These are phyloP conservation scores for Phlogophora meticulosa DNA, from an alignment of 2,888 invertebrate species.

Conservation along the genomic window DNA sequence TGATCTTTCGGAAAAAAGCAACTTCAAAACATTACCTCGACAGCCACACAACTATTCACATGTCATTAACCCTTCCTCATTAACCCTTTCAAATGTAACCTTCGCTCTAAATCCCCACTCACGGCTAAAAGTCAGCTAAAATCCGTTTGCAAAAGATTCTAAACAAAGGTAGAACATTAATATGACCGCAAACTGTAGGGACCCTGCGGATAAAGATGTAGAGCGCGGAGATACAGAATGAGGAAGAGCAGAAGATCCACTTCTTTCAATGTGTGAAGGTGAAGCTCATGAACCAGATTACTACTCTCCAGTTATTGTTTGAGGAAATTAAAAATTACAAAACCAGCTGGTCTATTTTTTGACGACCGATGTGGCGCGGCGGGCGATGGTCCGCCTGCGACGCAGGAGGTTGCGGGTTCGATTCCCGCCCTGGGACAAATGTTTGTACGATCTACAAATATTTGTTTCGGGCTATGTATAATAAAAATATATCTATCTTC, in stretches of 20 bases:
- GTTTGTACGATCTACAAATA: too few relatives aligned
- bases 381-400: too few relatives aligned
- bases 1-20: background rate
- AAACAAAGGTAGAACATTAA: slow-evolving; percentile 35
- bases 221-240: background rate
- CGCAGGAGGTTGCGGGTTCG: too few relatives aligned
- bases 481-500: too few relatives aligned
- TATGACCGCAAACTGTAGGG: slow-evolving; percentile 38
- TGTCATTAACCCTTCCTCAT: background rate
- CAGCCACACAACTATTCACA: background rate
- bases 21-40: background rate
- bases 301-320: too few relatives aligned
- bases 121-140: slow-evolving; percentile 30
- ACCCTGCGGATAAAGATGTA: slow-evolving; percentile 24
- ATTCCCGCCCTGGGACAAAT: too few relatives aligned
- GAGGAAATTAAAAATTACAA: too few relatives aligned
- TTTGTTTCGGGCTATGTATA: too few relatives aligned
- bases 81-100: slow-evolving; percentile 8
- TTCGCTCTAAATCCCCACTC: background rate
- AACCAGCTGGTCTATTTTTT: too few relatives aligned
- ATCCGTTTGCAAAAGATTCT: slow-evolving; percentile 27
- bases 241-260: slow-evolving; percentile 18
- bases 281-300: too few relatives aligned
- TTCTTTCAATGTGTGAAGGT: background rate
- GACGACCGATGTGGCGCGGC: too few relatives aligned